Conservation (phyloP, 2,113 vertebrate species). For the Lipophrys pholis region DNA sequence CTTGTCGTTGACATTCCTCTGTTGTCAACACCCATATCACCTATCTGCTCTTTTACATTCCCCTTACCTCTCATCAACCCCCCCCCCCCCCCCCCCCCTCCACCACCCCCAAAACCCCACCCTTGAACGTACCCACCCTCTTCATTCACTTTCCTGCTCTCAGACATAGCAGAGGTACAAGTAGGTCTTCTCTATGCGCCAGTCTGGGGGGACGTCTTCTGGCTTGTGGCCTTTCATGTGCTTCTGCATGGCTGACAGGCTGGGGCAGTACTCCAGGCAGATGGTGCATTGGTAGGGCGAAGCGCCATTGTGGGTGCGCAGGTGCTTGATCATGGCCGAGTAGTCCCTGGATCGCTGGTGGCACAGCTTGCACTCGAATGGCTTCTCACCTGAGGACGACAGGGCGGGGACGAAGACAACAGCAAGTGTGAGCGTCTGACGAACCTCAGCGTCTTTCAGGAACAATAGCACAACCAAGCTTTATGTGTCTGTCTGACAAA, state of each 20-base stretch:
- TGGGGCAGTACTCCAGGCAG: slow-evolving; percentile 99
- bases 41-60: slow-evolving; percentile 56
- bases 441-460: background rate
- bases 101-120: slow-evolving; percentile 1
- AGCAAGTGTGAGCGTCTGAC: slow-evolving; percentile 14
- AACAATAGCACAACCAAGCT: background rate
- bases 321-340: slow-evolving; percentile 99
- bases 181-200: slow-evolving; percentile 99
- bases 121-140: slow-evolving; percentile 12
- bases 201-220: slow-evolving; percentile 97
- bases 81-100: background rate
- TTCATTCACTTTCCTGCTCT: slow-evolving; percentile 40
- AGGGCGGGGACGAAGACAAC: slow-evolving; percentile 1
- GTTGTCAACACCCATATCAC: slow-evolving; percentile 30
- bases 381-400: slow-evolving; percentile 91
- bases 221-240: slow-evolving; percentile 99
- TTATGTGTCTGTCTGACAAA: too few species aligned
- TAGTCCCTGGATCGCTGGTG: slow-evolving; percentile 99
- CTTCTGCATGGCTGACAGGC: slow-evolving; percentile 99
- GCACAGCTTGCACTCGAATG: slow-evolving; percentile 98
- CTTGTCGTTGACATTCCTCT: slow-evolving; percentile 57
- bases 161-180: slow-evolving; percentile 98
- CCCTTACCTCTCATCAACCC: slow-evolving; percentile 34
- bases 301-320: slow-evolving; percentile 97
- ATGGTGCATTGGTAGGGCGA: slow-evolving; percentile 99